Conservation (phyloP, 1,140 invertebrate genomes). For the Parapsyche elsis region DNA sequence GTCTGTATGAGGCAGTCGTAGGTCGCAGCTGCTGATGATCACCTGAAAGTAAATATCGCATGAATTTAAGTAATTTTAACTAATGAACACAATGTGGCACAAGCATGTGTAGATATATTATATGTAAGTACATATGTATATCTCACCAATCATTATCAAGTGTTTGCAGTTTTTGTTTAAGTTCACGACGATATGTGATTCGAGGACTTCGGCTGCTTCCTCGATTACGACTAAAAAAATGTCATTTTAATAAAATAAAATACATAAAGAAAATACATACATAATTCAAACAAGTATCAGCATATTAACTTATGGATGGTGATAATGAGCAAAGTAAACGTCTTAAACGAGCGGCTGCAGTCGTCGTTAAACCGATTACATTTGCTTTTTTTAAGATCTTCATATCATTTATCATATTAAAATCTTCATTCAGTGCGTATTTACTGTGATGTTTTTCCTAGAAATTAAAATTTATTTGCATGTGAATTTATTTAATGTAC, state of each 20-base stretch:
- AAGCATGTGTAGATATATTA: too few relatives aligned
- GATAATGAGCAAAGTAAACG: slow-evolving; percentile 72
- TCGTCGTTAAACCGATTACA: slow-evolving; percentile 83
- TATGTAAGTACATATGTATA: too few relatives aligned
- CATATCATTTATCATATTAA: slow-evolving; percentile 60
- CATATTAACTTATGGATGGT: slow-evolving; percentile 69
- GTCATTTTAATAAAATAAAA: too few relatives aligned
- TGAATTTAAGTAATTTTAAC: too few relatives aligned
- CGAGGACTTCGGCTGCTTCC: slow-evolving; percentile 88
- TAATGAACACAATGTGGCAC: too few relatives aligned
- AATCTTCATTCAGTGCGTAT: slow-evolving; percentile 59
- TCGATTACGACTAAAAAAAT: slow-evolving; percentile 81
- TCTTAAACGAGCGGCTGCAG: slow-evolving; percentile 76
- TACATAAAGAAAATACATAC: too few relatives aligned
- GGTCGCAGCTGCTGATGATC: slow-evolving; percentile 84
- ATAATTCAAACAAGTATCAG: too few relatives aligned
- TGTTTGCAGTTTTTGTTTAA: slow-evolving; percentile 80
- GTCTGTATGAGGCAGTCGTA: slow-evolving; percentile 69
- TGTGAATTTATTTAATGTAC: too few relatives aligned
- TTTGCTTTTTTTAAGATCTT: slow-evolving; percentile 60
- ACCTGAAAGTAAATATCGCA: slow-evolving; percentile 65
- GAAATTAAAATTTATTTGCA: too few relatives aligned
- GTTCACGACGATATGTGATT: slow-evolving; percentile 79
- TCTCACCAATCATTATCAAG: slow-evolving; percentile 81
- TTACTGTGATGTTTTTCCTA: slow-evolving; percentile 59